phyloP scores from a whole-genome alignment of 53 echinoderm and acorn worm species.

The Hippasteria phrygiana region DNA sequence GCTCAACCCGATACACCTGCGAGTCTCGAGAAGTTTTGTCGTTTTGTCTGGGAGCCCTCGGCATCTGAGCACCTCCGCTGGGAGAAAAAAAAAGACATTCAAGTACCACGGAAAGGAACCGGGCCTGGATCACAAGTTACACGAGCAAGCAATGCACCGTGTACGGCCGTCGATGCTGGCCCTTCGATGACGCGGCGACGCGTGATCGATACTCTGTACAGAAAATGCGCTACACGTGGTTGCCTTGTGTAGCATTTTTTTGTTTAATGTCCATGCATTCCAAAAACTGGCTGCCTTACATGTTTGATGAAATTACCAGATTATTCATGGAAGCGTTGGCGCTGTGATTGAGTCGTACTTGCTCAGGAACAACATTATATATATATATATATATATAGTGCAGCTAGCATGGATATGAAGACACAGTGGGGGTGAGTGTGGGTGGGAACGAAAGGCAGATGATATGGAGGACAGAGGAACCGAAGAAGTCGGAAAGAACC shows the following conservation, averaged over 20 bases:
- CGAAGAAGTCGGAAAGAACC: neutral
- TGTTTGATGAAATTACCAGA: neutral
- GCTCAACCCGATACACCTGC: constrained; percentile 53
- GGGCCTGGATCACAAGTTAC: neutral
- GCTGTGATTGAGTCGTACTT: neutral
- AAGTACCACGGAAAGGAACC: neutral
- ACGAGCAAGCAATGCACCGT: neutral
- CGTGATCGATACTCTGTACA: neutral
- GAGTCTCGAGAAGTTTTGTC: constrained; percentile 35
- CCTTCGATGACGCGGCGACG: neutral
- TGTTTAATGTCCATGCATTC: neutral
- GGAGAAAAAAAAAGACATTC: neutral
- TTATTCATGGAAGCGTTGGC: neutral
- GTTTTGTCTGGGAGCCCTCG: constrained; percentile 30
- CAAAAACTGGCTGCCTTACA: neutral
- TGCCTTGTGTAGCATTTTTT: neutral
- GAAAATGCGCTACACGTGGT: neutral
- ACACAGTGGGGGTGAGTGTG: neutral
- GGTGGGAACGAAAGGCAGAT: neutral
- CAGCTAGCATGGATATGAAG: neutral
- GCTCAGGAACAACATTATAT: neutral
- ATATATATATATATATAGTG: neutral
- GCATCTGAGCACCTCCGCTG: neutral
- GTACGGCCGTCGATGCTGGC: neutral
- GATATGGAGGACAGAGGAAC: neutral